phyloP scores from a whole-genome alignment of 2,797 vertebrate genomes.

The Amblyraja radiata region DNA sequence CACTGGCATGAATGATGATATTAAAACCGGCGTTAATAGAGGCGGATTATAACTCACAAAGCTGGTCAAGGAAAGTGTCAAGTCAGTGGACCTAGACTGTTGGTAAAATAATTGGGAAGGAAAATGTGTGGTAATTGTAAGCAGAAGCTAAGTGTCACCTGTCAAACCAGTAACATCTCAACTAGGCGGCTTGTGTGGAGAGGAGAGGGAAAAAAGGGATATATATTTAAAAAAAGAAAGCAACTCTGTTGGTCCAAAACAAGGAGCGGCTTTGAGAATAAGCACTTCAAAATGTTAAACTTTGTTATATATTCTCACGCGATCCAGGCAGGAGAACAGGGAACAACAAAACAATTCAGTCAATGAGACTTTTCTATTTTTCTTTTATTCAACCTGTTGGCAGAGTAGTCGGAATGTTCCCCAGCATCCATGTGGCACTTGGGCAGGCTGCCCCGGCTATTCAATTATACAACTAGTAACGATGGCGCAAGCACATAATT shows the following conservation, averaged over 20 bases:
- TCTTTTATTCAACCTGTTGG: not conserved
- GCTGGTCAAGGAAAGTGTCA: conserved; percentile 69
- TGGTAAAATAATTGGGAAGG: conserved; percentile 63
- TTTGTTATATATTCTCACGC: not conserved
- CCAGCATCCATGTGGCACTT: not conserved
- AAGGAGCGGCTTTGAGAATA: not conserved
- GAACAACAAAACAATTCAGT: not conserved
- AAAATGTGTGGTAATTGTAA: conserved; percentile 47
- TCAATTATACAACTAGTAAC: not conserved
- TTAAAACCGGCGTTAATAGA: conserved; percentile 78
- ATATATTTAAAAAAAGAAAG: not conserved
- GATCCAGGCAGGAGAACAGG: not conserved
- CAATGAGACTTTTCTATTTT: not conserved
- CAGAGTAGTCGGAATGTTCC: not conserved
- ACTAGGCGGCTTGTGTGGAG: conserved; percentile 55
- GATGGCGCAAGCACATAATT: not conserved
- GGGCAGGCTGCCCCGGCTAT: too few species aligned
- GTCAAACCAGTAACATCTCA: conserved; percentile 76
- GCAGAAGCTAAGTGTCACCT: conserved; percentile 58
- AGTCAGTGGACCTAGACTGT: conserved; percentile 77
- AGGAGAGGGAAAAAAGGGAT: conserved; percentile 39
- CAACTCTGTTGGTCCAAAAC: not conserved
- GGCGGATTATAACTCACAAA: conserved; percentile 61
- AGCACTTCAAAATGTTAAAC: conserved; percentile 31
- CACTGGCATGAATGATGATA: conserved; percentile 75